Evolutionary conservation across 1,140 invertebrate genomes (phyloP).

Genomic region (Helicoverpa armigera): DNA sequence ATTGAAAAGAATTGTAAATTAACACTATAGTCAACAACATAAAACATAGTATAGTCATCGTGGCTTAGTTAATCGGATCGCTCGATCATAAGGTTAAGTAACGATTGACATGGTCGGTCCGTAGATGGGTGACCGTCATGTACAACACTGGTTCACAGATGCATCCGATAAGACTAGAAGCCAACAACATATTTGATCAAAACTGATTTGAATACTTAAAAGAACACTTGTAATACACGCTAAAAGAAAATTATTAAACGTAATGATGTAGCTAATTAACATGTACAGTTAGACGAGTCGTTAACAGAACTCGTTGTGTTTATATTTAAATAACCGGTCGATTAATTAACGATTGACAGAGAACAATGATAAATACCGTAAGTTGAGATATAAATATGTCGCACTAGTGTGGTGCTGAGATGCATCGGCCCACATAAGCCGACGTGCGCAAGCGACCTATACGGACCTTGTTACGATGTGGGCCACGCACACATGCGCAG

Average conservation of each 20-base stretch:
- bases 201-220: no score
- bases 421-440: slow-evolving; percentile 58
- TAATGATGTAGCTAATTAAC: slow-evolving; percentile 24
- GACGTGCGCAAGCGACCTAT: slow-evolving; percentile 67
- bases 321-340: slow-evolving; percentile 30
- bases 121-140: no score
- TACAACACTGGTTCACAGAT: no score
- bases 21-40: not conserved
- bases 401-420: slow-evolving; percentile 24
- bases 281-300: slow-evolving; percentile 27
- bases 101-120: no score
- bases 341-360: slow-evolving; percentile 43
- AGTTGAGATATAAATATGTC: slow-evolving; percentile 38
- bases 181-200: no score
- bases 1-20: not conserved
- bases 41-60: not conserved
- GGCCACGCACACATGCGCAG: slow-evolving; percentile 61
- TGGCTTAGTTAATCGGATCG: no score
- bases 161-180: no score
- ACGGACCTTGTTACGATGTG: slow-evolving; percentile 75
- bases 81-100: no score
- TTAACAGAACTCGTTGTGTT: slow-evolving; percentile 23
- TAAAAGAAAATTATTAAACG: not conserved
- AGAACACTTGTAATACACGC: not conserved
- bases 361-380: slow-evolving; percentile 45